Conservation (phyloP, 1,140 invertebrate genomes). For the Atta colombica region DNA sequence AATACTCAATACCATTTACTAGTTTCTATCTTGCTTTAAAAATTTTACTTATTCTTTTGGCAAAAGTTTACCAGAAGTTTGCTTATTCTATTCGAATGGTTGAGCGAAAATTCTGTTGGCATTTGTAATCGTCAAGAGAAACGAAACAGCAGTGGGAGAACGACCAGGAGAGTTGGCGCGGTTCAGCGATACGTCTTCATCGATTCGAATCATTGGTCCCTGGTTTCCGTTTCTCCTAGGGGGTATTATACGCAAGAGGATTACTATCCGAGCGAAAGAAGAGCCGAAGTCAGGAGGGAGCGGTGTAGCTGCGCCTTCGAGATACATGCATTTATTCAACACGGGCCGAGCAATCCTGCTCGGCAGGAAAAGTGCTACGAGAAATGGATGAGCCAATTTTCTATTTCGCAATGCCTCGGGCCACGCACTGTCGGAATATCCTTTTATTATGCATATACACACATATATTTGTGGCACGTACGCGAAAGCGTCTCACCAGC, state of each 20-base stretch:
- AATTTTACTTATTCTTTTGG: not conserved
- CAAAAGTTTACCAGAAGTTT: not conserved
- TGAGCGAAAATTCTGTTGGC: slow-evolving; percentile 28
- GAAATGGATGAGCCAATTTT: slow-evolving; percentile 84
- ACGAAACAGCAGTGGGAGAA: slow-evolving; percentile 15
- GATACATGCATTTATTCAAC: slow-evolving; percentile 82
- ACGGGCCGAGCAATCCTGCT: slow-evolving; percentile 72
- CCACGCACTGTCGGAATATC: slow-evolving; percentile 71
- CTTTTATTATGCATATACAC: slow-evolving; percentile 64
- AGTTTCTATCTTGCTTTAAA: not conserved
- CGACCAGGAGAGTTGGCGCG: slow-evolving; percentile 29
- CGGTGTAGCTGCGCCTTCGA: slow-evolving; percentile 68
- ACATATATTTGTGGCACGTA: slow-evolving; percentile 43
- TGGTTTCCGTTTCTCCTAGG: slow-evolving; percentile 36
- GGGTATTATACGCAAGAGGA: slow-evolving; percentile 39
- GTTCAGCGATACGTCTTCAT: slow-evolving; percentile 35
- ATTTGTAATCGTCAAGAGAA: slow-evolving; percentile 36
- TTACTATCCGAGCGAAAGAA: slow-evolving; percentile 48
- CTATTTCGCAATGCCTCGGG: slow-evolving; percentile 75
- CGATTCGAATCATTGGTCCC: slow-evolving; percentile 62
- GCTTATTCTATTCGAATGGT: not conserved
- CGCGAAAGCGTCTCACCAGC: not conserved
- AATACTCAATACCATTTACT: too few species aligned
- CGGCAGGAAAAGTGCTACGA: slow-evolving; percentile 77
- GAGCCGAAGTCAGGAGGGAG: slow-evolving; percentile 62